Evolutionary conservation across 2,797 vertebrate species (phyloP).

Genomic region (Salmo trutta): DNA sequence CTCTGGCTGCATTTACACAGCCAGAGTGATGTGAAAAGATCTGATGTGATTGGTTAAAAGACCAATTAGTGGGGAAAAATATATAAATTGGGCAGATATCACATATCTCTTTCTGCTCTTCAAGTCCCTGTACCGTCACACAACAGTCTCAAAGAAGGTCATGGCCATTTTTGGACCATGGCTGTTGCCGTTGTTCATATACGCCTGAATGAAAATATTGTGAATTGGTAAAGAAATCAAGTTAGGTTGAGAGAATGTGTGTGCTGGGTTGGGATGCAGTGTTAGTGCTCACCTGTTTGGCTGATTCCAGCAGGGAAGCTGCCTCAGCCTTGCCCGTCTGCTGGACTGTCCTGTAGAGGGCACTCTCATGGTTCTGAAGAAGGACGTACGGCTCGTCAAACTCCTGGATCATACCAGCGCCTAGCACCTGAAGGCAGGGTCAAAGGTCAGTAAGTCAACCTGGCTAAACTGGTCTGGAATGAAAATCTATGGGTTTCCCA

Average conservation of each 20-base stretch:
- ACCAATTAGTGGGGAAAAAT: too few relatives aligned
- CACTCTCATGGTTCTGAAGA: constrained; percentile 83
- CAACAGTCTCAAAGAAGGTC: not conserved
- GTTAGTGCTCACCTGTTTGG: constrained; percentile 74
- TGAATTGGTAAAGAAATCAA: too few relatives aligned
- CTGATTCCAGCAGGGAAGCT: constrained; percentile 76
- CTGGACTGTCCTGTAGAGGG: constrained; percentile 93
- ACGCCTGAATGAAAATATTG: not conserved
- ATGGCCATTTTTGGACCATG: not conserved
- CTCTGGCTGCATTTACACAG: too few relatives aligned
- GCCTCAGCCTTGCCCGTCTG: constrained; percentile 91
- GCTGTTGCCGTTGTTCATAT: not conserved
- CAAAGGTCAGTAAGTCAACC: not conserved
- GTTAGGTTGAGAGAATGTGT: too few relatives aligned
- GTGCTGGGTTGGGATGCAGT: too few relatives aligned
- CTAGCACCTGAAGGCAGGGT: constrained; percentile 83
- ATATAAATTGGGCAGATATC: too few relatives aligned
- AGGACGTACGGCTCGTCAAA: constrained; percentile 87
- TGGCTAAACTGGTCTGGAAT: too few relatives aligned
- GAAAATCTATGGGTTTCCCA: not conserved
- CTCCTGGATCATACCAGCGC: constrained; percentile 86
- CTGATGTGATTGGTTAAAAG: too few relatives aligned
- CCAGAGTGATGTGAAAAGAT: too few relatives aligned
- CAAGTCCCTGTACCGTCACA: not conserved
- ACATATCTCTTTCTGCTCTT: too few relatives aligned